Percentiles rank a stretch among this genome's conserved stretches.
Evolutionary conservation across 2,888 invertebrate species (phyloP).

Genomic region (Eucriotettix oculatus): DNA sequence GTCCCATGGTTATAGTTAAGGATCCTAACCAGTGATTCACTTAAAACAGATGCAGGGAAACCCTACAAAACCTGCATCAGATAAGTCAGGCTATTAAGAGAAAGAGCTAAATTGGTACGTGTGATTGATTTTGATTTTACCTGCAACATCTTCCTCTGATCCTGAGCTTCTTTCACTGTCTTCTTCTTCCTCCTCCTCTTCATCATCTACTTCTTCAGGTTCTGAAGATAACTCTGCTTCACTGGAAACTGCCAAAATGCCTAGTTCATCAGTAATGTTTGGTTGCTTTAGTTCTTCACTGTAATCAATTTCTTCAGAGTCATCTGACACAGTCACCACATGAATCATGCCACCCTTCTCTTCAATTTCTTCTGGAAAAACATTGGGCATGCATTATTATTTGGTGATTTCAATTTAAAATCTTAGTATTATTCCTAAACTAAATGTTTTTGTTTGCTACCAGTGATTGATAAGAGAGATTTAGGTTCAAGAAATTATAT

Average conservation of each 20-base stretch:
- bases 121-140: not conserved
- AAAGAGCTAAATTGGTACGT: too few species aligned
- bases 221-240: not conserved
- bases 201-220: constrained; percentile 3
- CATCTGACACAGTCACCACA: constrained; percentile 17
- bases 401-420: too few species aligned
- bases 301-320: constrained; percentile 20
- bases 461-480: too few species aligned
- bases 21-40: too few species aligned
- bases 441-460: too few species aligned
- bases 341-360: constrained; percentile 16
- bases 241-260: not conserved
- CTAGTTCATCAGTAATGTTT: constrained; percentile 11
- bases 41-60: too few species aligned
- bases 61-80: too few species aligned
- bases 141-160: constrained; percentile 10
- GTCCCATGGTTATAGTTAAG: too few species aligned
- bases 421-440: too few species aligned
- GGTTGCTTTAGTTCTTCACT: constrained; percentile 17
- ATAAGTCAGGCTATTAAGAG: too few species aligned
- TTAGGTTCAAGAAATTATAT: too few species aligned
- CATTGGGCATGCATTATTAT: constrained; percentile 14
- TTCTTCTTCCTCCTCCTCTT: constrained; percentile 8
- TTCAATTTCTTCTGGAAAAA: constrained; percentile 9
- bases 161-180: constrained; percentile 11